Evolutionary conservation across 2,888 invertebrate genomes (phyloP), one percentile per base, ranked within the genome.

Genomic region (Chydorus sphaericus): DNA sequence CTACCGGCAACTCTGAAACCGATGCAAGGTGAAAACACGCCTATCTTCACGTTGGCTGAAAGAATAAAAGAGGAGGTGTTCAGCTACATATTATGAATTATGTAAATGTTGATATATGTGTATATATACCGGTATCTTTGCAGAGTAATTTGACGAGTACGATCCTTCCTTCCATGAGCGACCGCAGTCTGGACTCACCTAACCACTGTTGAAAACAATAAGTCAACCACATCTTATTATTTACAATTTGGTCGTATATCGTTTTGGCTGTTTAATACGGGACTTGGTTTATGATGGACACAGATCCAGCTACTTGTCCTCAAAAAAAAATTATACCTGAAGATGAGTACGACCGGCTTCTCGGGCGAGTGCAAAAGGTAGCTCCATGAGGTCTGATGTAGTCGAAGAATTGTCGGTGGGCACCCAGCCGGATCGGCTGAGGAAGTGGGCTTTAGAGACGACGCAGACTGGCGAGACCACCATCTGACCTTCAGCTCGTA

Each of bases 1-100:
- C 84, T 82, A 54, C 90, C 90, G 62, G 85, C 87, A 7, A 89
- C 82, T 61, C 89, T 76, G 65, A 90, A 89, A 4, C 87, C 85
- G 49, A 89, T 85, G 66, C 89, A 90, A 0, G 88, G 88, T 2
- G 84, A 82, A 69, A 86, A 85, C 26, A 87, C 79, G 63, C 28
- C 70, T 61, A 33, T 63, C 62, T 1, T 75, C 51, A 78, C 74
- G 54, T 62, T 62, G 51, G 59, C 62, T 48, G n/a, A n/a, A n/a
- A n/a, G n/a, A n/a, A n/a, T n/a, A n/a, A n/a, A n/a, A n/a, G n/a
- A n/a, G n/a, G n/a, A n/a, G n/a, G n/a, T n/a, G n/a, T n/a, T n/a
- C n/a, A n/a, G n/a, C n/a, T n/a, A n/a, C n/a, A n/a, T n/a, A n/a
- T n/a, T n/a, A n/a, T n/a, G n/a, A n/a, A n/a, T n/a, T n/a, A n/a